phyloP scores from a whole-genome alignment of 2,888 invertebrate species.

The Artemia sinica region DNA sequence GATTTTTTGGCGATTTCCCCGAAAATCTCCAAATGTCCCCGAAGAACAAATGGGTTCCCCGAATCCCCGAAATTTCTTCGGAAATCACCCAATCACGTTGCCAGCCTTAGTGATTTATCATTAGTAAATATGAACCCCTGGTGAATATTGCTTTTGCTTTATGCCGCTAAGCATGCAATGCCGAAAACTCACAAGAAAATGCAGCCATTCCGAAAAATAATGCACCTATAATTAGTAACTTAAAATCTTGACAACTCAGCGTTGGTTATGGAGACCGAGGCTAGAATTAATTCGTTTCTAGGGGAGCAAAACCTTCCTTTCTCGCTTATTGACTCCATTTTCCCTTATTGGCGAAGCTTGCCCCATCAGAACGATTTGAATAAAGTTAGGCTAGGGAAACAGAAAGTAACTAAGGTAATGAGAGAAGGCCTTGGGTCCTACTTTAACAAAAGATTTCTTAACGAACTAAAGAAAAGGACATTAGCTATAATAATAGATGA shows the following conservation, averaged over 20 bases:
- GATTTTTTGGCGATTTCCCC: too few species aligned
- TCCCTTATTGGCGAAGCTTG: not conserved
- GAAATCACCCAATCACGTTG: too few species aligned
- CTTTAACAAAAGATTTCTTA: not conserved
- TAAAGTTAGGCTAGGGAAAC: not conserved
- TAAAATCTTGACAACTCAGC: not conserved
- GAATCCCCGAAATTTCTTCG: too few species aligned
- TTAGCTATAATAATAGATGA: not conserved
- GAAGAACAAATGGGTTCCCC: too few species aligned
- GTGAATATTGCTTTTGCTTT: too few species aligned
- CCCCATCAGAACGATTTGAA: constrained; percentile 1
- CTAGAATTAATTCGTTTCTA: not conserved
- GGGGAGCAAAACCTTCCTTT: constrained; percentile 12
- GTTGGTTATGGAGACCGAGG: not conserved
- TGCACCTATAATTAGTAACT: not conserved
- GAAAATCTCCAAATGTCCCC: too few species aligned
- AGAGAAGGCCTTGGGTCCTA: constrained; percentile 10
- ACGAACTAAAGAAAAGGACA: not conserved
- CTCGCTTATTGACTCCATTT: constrained; percentile 6
- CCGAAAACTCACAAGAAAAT: not conserved
- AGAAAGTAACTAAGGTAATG: not conserved
- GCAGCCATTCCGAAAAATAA: not conserved
- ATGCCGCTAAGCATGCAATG: not conserved
- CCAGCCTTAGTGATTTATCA: too few species aligned
- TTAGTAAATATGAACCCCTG: too few species aligned